These are phyloP conservation scores for Aphelenchoides fujianensis DNA, from an alignment of 1,140 invertebrate genomes.

Conservation along the genomic window DNA sequence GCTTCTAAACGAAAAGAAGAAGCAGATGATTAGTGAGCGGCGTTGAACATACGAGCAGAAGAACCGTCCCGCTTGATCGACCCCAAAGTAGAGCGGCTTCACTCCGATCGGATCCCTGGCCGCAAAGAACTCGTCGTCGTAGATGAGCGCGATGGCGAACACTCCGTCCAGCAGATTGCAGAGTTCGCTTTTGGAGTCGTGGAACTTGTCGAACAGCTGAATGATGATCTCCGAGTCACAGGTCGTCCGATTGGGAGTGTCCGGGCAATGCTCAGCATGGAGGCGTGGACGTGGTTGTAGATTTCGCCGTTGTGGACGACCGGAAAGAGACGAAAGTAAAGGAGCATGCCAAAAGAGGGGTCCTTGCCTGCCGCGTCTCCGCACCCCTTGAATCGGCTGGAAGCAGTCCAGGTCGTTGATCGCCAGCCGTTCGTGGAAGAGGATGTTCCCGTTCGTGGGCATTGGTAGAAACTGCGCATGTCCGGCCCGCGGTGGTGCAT, in stretches of 20 bases:
- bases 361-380: conserved; percentile 47
- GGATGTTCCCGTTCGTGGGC: conserved; percentile 56
- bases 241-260: neutral
- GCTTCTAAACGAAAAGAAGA: conserved; percentile 50
- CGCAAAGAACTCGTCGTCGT: conserved; percentile 58
- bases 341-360: conserved; percentile 6
- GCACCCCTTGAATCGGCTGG: conserved; percentile 52
- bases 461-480: conserved; percentile 50
- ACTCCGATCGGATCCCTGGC: conserved; percentile 58
- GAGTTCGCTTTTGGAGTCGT: conserved; percentile 32
- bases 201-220: conserved; percentile 54
- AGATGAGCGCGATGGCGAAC: conserved; percentile 57
- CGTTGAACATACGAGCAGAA: conserved; percentile 43
- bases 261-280: conserved; percentile 25
- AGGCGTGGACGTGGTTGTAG: conserved; percentile 55
- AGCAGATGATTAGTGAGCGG: neutral
- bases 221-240: conserved; percentile 46
- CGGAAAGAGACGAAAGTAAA: conserved; percentile 43
- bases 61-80: conserved; percentile 49
- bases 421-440: conserved; percentile 59
- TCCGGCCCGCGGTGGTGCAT: conserved; percentile 57
- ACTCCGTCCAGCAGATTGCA: conserved; percentile 58
- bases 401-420: conserved; percentile 54
- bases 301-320: conserved; percentile 62
- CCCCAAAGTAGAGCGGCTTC: conserved; percentile 58